Evolutionary conservation across 92 coral and sea anemone species (phyloP).

Genomic region (Ricordea florida): DNA sequence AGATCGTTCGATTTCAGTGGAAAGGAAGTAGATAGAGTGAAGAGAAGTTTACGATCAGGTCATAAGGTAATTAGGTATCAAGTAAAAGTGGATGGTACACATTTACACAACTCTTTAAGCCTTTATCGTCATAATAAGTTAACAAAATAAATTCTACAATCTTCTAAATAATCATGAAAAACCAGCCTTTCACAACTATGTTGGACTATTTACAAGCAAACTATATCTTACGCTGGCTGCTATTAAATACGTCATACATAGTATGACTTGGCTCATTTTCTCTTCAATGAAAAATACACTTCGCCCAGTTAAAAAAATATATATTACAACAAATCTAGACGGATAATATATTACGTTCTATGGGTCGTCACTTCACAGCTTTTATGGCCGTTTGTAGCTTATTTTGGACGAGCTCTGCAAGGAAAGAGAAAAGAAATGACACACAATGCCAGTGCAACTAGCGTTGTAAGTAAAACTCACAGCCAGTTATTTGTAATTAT

Average conservation of each 20-base stretch:
- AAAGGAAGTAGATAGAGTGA: too few species aligned
- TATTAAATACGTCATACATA: slow-evolving; percentile 30
- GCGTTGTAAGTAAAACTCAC: too few species aligned
- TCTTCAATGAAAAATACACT: slow-evolving; percentile 7
- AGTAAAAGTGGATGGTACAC: neutral
- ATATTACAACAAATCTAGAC: slow-evolving; percentile 18
- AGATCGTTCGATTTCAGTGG: too few species aligned
- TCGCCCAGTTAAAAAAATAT: neutral
- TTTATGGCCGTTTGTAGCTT: slow-evolving; percentile 16
- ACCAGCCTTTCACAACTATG: slow-evolving; percentile 7
- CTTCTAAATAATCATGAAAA: neutral
- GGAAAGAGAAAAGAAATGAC: neutral
- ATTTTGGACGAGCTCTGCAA: slow-evolving; percentile 34
- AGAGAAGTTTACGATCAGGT: too few species aligned
- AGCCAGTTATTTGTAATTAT: too few species aligned
- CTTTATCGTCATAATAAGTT: slow-evolving; percentile 6
- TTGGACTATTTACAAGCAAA: slow-evolving; percentile 14
- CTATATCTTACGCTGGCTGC: too few species aligned
- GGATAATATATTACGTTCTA: slow-evolving; percentile 22
- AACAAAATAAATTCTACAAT: neutral
- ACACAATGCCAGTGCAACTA: too few species aligned
- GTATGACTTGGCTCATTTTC: slow-evolving; percentile 14
- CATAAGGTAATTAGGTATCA: too few species aligned
- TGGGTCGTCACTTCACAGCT: neutral
- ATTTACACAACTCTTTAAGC: slow-evolving; percentile 8